Percentiles rank a stretch among this genome's conserved stretches.
Conservation (phyloP, 2,797 vertebrate genomes). For the Chloroceryle amazona region DNA sequence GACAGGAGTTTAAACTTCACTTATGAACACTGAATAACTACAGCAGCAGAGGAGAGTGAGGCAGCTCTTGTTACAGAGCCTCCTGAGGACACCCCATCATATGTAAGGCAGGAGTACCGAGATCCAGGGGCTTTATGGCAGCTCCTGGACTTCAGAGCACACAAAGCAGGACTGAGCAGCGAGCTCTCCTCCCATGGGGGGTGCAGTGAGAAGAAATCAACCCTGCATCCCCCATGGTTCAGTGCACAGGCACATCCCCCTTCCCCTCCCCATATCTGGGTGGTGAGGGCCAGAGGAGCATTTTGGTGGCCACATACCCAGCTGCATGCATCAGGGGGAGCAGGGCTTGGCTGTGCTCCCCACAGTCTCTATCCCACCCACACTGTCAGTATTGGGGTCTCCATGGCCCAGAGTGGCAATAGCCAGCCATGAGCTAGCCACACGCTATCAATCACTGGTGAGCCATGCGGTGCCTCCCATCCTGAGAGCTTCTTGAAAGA, state of each 20-base stretch:
- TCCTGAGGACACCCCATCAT: background rate
- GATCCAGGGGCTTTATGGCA: background rate
- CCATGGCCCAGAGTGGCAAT: fast-evolving
- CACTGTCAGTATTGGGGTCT: fast-evolving
- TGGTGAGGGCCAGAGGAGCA: fast-evolving
- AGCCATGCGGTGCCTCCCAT: background rate
- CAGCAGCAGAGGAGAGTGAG: background rate
- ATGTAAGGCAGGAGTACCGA: fast-evolving
- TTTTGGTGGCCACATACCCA: background rate
- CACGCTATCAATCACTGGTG: background rate
- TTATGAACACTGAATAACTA: background rate
- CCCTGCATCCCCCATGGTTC: fast-evolving
- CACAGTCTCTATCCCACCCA: fast-evolving
- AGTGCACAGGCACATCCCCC: background rate
- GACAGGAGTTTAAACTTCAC: background rate
- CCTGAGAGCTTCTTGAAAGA: conserved; percentile 59
- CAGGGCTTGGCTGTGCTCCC: background rate
- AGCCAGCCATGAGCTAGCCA: fast-evolving
- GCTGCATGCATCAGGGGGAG: fast-evolving
- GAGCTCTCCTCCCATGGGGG: fast-evolving
- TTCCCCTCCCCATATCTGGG: fast-evolving
- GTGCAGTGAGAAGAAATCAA: background rate
- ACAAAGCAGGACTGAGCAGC: fast-evolving
- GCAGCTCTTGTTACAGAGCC: background rate
- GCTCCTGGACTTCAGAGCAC: background rate